These are phyloP conservation scores for Sanderia malayensis DNA, from an alignment of 30 jellyfish, hydroid and myxozoan species.

Conservation along the genomic window DNA sequence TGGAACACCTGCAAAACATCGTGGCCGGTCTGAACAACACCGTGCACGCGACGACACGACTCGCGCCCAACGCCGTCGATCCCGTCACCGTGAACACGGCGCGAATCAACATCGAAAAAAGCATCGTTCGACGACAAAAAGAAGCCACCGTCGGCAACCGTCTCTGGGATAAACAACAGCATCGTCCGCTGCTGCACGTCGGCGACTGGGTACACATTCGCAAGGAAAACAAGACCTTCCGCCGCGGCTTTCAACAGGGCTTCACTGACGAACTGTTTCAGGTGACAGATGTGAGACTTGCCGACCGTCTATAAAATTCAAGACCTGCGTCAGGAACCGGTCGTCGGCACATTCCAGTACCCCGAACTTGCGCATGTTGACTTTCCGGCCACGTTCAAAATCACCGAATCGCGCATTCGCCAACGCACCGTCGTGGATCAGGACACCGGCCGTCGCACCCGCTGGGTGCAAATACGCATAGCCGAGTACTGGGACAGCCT, in stretches of 20 bases:
- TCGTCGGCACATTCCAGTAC: background rate
- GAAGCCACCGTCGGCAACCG: background rate
- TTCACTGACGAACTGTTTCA: background rate
- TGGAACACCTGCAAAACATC: background rate
- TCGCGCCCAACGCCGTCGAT: background rate
- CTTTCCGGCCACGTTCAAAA: background rate
- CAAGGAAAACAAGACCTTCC: background rate
- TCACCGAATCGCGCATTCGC: background rate
- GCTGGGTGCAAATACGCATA: background rate
- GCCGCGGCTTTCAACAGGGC: background rate
- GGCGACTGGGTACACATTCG: background rate
- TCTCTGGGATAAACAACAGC: background rate
- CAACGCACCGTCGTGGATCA: no score
- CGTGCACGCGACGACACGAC: background rate
- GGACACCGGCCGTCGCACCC: background rate
- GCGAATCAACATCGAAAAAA: background rate
- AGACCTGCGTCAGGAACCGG: background rate
- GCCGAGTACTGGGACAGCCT: background rate
- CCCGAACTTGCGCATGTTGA: background rate
- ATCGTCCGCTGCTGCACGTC: background rate
- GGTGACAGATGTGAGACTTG: background rate
- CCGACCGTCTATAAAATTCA: background rate
- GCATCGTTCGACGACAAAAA: background rate
- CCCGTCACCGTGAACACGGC: background rate
- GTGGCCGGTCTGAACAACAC: background rate